Evolutionary conservation across 2,888 invertebrate species (phyloP).

Genomic region (Leucania comma): DNA sequence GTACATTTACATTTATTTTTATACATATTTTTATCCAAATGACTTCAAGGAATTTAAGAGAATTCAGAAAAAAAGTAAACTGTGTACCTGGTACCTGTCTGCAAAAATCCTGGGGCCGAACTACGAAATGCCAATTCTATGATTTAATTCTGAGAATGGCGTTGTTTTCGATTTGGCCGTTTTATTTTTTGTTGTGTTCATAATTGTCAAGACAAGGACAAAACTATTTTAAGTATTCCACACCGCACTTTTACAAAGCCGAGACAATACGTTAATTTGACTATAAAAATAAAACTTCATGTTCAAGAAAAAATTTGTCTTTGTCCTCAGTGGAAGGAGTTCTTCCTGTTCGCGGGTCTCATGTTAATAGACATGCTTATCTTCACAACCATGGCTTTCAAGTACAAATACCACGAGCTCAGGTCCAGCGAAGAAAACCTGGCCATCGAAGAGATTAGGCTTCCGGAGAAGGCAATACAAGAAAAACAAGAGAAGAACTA

Average conservation of each 20-base stretch:
- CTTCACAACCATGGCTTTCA: conserved; percentile 95
- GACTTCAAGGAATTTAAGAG: neutral
- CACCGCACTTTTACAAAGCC: no score
- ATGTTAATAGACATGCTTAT: conserved; percentile 96
- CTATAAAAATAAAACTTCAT: no score
- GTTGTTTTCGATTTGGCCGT: neutral
- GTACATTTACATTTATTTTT: no score
- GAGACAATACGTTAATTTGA: no score
- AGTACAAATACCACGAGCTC: conserved; percentile 93
- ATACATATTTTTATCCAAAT: neutral
- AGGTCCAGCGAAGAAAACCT: conserved; percentile 79
- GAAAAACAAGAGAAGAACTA: conserved; percentile 53
- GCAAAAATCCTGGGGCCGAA: neutral
- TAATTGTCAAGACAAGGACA: no score
- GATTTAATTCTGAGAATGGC: neutral
- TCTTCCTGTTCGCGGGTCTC: conserved; percentile 96
- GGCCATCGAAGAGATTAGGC: conserved; percentile 78
- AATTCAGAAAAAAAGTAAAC: neutral
- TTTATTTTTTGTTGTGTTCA: no score
- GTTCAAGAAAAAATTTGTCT: neutral
- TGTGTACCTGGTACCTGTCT: neutral
- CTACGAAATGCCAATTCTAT: neutral
- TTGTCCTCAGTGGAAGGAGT: conserved; percentile 94
- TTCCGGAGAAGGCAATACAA: conserved; percentile 75
- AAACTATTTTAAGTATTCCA: no score